Conservation (phyloP, 2,888 invertebrate genomes). For the Cosmorhoe ocellata region DNA sequence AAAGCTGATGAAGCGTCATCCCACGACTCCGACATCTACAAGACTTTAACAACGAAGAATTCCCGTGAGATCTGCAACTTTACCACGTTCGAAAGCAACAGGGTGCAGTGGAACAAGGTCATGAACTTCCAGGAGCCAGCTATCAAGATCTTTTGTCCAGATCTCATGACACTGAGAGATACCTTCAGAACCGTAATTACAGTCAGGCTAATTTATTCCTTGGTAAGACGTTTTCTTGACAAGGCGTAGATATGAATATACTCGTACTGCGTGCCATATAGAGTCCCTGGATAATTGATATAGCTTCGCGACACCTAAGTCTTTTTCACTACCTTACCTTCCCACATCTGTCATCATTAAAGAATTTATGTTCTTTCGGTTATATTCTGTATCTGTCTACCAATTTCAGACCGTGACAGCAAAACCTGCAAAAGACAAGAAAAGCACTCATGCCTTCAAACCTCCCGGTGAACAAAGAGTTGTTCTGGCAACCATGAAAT, state of each 20-base stretch:
- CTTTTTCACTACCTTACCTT: too few species aligned
- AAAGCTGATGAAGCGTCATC: constrained; percentile 41
- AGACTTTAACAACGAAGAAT: constrained; percentile 48
- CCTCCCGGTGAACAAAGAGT: constrained; percentile 51
- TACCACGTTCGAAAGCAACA: constrained; percentile 75
- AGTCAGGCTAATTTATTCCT: constrained; percentile 73
- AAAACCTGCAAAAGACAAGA: constrained; percentile 57
- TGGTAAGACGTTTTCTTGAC: constrained; percentile 58
- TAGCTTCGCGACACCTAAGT: too few species aligned
- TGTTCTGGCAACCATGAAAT: constrained; percentile 73
- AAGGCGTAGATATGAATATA: too few species aligned
- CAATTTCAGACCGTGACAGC: constrained; percentile 35
- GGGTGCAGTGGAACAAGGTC: constrained; percentile 75
- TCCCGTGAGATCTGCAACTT: constrained; percentile 58
- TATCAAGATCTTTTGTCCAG: constrained; percentile 74
- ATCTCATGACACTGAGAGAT: constrained; percentile 74
- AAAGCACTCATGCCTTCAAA: constrained; percentile 45
- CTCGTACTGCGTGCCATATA: too few species aligned
- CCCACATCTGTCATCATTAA: too few species aligned
- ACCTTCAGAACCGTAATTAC: constrained; percentile 80
- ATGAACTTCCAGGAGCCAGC: constrained; percentile 80
- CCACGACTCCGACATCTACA: constrained; percentile 56
- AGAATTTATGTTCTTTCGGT: too few species aligned
- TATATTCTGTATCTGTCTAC: too few species aligned
- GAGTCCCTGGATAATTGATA: too few species aligned